Conservation (phyloP, 1,140 invertebrate genomes). For the Cephus cinctus region DNA sequence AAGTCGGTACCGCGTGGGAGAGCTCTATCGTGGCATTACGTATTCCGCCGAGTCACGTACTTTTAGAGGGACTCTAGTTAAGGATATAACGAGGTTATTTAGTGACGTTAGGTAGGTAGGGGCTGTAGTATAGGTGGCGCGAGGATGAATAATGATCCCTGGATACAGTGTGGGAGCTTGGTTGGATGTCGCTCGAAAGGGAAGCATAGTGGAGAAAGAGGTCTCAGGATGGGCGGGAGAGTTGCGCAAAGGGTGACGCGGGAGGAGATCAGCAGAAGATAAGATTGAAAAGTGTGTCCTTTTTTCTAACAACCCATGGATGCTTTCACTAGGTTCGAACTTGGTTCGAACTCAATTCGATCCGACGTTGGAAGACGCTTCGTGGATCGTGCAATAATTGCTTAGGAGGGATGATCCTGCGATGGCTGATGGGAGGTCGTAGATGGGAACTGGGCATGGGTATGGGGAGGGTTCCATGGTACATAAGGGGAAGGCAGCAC, state of each 20-base stretch:
- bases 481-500: constrained; percentile 35
- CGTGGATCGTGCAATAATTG: constrained; percentile 47
- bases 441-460: constrained; percentile 10
- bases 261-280: constrained; percentile 17
- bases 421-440: constrained; percentile 13
- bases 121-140: constrained; percentile 18
- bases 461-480: constrained; percentile 7
- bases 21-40: no score
- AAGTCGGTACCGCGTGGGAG: no score
- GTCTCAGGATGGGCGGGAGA: no score
- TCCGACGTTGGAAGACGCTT: no score
- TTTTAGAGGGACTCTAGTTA: constrained; percentile 20
- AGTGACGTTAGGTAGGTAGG: constrained; percentile 28
- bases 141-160: constrained; percentile 57
- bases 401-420: constrained; percentile 31
- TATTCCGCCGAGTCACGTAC: constrained; percentile 27
- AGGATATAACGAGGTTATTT: constrained; percentile 44
- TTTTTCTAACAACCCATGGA: no score
- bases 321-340: no score
- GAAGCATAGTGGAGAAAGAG: constrained; percentile 7
- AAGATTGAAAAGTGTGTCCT: constrained; percentile 10
- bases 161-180: constrained; percentile 34
- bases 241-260: constrained; percentile 24
- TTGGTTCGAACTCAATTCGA: no score
- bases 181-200: constrained; percentile 2